Conservation (phyloP, 2,888 invertebrate species). For the Acronicta alni region DNA sequence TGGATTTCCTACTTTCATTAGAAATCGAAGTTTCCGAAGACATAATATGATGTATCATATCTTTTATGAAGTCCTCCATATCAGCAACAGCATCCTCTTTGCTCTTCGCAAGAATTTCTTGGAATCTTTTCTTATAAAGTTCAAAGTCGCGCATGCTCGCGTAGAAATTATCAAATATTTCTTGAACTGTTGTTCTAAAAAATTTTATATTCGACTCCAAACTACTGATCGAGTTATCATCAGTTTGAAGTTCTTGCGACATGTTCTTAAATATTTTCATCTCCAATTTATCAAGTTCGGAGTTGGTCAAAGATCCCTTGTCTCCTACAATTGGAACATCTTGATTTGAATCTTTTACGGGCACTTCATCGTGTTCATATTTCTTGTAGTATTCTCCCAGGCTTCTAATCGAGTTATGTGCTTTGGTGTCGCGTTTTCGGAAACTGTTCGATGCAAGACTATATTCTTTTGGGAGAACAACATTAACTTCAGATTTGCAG, state of each 20-base stretch:
- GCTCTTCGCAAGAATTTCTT: constrained; percentile 75
- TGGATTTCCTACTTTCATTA: constrained; percentile 43
- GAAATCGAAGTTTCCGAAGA: constrained; percentile 67
- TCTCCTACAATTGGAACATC: constrained; percentile 38
- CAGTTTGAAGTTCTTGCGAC: constrained; percentile 72
- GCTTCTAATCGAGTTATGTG: constrained; percentile 17
- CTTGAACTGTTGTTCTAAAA: constrained; percentile 77
- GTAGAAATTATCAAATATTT: constrained; percentile 80
- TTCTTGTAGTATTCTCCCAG: constrained; percentile 73
- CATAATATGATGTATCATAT: constrained; percentile 79
- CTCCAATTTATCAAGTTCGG: constrained; percentile 75
- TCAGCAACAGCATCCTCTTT: constrained; percentile 70
- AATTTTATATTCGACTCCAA: constrained; percentile 79
- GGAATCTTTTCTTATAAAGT: constrained; percentile 74
- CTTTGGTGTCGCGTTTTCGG: constrained; percentile 13
- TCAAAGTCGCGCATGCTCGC: constrained; percentile 77
- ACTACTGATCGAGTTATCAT: constrained; percentile 64
- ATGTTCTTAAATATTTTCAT: constrained; percentile 70
- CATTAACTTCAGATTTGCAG: constrained; percentile 63
- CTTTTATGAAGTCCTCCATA: constrained; percentile 81
- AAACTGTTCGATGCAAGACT: not conserved
- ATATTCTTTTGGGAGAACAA: constrained; percentile 19
- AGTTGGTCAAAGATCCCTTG: constrained; percentile 68
- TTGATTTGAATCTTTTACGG: constrained; percentile 71
- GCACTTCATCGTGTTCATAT: constrained; percentile 75